phyloP scores from a whole-genome alignment of 2,888 invertebrate species.

The Arenicola marina region DNA sequence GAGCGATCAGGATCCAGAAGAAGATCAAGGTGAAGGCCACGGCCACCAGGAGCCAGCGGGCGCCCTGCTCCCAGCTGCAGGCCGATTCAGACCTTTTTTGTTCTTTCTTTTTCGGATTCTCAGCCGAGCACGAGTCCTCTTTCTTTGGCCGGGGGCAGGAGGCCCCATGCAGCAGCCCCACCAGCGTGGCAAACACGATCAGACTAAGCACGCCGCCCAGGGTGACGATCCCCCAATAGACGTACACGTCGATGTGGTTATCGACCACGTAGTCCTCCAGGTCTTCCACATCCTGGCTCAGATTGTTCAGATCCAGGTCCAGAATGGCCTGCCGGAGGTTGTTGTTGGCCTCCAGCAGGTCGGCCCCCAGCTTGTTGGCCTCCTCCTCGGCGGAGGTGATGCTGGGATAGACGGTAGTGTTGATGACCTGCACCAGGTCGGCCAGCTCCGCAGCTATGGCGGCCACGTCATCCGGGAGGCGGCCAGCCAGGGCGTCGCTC shows the following conservation, averaged over 20 bases:
- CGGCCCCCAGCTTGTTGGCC: not conserved
- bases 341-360: too few species aligned
- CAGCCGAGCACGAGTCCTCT: not conserved
- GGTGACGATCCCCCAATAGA: not conserved
- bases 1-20: slow-evolving; percentile 47
- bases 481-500: not conserved
- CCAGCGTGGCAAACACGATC: not conserved
- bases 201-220: not conserved
- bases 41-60: slow-evolving; percentile 34
- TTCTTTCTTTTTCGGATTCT: too few species aligned
- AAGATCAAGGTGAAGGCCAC: slow-evolving; percentile 53
- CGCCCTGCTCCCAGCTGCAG: slow-evolving; percentile 3
- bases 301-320: not conserved
- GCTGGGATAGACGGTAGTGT: not conserved
- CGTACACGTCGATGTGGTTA: not conserved
- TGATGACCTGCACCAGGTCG: not conserved
- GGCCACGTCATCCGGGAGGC: too few species aligned
- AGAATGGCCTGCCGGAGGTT: too few species aligned
- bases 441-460: too few species aligned
- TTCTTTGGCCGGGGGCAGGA: not conserved
- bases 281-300: not conserved
- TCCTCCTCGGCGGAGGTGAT: not conserved
- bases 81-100: too few species aligned
- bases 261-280: not conserved
- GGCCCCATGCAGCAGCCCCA: not conserved